Evolutionary conservation across 2,113 vertebrate genomes (phyloP).

Genomic region (Climacteris rufus): DNA sequence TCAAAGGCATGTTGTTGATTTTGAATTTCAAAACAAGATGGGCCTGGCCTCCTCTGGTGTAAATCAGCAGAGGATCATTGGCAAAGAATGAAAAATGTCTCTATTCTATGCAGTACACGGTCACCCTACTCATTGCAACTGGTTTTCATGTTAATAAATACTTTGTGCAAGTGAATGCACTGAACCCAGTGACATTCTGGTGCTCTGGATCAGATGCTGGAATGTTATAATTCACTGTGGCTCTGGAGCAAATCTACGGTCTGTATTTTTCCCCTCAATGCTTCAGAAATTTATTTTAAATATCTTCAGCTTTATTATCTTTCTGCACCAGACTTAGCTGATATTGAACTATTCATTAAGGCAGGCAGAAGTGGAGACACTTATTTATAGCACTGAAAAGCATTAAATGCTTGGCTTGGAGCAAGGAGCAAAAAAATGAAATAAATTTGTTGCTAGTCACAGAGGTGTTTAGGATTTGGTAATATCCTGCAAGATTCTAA

Average conservation of each 20-base stretch:
- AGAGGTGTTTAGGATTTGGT: neutral
- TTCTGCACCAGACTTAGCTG: neutral
- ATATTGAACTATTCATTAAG: neutral
- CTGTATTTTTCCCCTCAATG: neutral
- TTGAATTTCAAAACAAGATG: neutral
- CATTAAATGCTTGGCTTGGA: neutral
- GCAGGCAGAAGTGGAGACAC: neutral
- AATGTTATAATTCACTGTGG: neutral
- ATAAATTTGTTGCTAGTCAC: neutral
- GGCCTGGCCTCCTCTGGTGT: neutral
- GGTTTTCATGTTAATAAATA: neutral
- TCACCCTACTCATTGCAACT: neutral
- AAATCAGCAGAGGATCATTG: neutral
- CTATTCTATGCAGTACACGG: neutral
- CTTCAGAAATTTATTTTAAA: neutral
- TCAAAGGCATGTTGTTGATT: neutral
- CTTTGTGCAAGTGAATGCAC: neutral
- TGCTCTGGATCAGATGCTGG: neutral
- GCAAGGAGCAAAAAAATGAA: neutral
- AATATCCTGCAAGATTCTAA: neutral
- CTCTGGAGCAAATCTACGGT: neutral
- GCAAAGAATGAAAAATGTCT: neutral
- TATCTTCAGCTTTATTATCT: neutral
- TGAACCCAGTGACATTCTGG: neutral
- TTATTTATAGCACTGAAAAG: neutral